Evolutionary conservation across 2,113 vertebrate species (phyloP).

Genomic region (Turdus rufiventris): DNA sequence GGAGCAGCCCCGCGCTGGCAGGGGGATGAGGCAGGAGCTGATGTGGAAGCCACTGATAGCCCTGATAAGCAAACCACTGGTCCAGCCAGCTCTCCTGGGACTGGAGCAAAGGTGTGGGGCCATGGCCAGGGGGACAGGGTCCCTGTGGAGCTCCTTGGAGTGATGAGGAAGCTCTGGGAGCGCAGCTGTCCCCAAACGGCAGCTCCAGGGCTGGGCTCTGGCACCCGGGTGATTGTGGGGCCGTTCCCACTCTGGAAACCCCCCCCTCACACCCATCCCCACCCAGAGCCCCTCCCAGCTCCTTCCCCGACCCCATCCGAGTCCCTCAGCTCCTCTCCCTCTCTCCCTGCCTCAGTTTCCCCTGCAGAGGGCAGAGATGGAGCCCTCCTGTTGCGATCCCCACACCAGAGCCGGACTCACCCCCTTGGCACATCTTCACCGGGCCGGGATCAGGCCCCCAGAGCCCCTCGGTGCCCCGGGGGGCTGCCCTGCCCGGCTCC

Average conservation of each 20-base stretch:
- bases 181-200: neutral
- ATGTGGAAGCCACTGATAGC: neutral
- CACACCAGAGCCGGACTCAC: neutral
- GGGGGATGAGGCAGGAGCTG: neutral
- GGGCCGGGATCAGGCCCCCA: neutral
- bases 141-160: neutral
- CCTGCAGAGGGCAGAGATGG: neutral
- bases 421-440: conserved; percentile 64
- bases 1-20: rapidly evolving
- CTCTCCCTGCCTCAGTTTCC: neutral
- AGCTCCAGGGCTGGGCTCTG: neutral
- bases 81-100: neutral
- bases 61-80: neutral
- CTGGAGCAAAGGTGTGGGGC: neutral
- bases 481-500: neutral
- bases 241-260: too few relatives aligned
- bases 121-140: rapidly evolving
- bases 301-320: rapidly evolving
- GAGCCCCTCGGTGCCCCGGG: neutral
- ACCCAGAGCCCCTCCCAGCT: neutral
- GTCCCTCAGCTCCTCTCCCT: neutral
- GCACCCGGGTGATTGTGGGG: rapidly evolving
- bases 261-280: neutral
- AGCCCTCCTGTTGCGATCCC: rapidly evolving
- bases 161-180: rapidly evolving